Conservation (phyloP, 2,888 invertebrate genomes). For the Anticlea derivata region DNA sequence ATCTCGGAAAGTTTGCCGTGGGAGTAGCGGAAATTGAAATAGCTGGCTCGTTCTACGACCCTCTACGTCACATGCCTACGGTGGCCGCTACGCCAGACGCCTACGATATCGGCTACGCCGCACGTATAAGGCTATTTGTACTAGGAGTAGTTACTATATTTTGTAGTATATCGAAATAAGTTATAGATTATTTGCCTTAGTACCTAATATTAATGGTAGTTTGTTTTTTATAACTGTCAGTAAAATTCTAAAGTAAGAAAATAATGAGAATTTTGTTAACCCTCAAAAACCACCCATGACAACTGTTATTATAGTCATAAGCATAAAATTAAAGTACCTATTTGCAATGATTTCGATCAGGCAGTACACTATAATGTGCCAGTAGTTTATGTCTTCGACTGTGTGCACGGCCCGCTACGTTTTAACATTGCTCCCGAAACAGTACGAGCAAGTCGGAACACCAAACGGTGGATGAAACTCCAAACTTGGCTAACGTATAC, state of each 20-base stretch:
- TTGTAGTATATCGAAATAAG: too few relatives aligned
- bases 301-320: too few relatives aligned
- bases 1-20: constrained; percentile 70
- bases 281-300: too few relatives aligned
- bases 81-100: neutral
- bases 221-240: too few relatives aligned
- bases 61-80: neutral
- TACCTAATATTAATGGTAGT: too few relatives aligned
- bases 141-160: too few relatives aligned
- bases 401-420: constrained; percentile 60
- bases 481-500: constrained; percentile 43
- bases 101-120: neutral
- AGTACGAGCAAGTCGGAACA: constrained; percentile 56
- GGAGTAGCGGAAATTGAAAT: constrained; percentile 19
- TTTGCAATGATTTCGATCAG: too few relatives aligned
- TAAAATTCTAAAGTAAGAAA: too few relatives aligned
- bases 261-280: too few relatives aligned
- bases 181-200: too few relatives aligned
- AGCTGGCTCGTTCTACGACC: constrained; percentile 10
- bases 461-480: constrained; percentile 57
- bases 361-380: neutral
- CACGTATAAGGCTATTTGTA: too few relatives aligned
- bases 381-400: constrained; percentile 5
- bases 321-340: too few relatives aligned
- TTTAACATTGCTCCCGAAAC: constrained; percentile 81